phyloP scores from a whole-genome alignment of 2,888 invertebrate genomes.

The Lottia scabra region DNA sequence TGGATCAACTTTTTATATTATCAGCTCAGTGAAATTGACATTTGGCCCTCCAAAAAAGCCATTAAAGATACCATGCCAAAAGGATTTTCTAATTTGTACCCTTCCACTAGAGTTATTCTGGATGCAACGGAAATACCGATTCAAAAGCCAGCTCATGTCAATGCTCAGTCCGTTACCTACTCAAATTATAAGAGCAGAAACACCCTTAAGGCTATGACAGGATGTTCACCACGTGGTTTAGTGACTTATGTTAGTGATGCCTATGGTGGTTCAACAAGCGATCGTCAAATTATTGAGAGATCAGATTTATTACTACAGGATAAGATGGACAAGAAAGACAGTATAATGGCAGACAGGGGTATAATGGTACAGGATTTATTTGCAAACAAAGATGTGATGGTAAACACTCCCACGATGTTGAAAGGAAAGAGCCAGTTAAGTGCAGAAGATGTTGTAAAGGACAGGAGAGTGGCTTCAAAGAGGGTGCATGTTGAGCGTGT shows the following conservation, averaged over 20 bases:
- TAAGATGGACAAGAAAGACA: not conserved
- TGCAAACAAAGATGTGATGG: slow-evolving; percentile 8
- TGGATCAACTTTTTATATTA: slow-evolving; percentile 6
- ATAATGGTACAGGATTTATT: slow-evolving; percentile 11
- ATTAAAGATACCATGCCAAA: slow-evolving; percentile 18
- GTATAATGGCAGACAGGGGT: slow-evolving; percentile 16
- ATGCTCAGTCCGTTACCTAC: not conserved
- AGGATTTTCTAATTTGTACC: not conserved
- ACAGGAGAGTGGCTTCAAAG: slow-evolving; percentile 14
- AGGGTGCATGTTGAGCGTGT: slow-evolving; percentile 12
- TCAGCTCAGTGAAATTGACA: slow-evolving; percentile 15
- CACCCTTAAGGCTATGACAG: slow-evolving; percentile 12
- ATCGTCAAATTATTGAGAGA: slow-evolving; percentile 13
- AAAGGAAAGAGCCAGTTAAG: slow-evolving; percentile 13
- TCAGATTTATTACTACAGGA: not conserved
- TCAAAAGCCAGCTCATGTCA: slow-evolving; percentile 2
- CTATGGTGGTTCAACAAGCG: slow-evolving; percentile 5
- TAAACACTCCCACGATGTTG: slow-evolving; percentile 12
- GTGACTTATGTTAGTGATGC: slow-evolving; percentile 3
- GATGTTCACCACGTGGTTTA: slow-evolving; percentile 8
- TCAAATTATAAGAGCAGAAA: slow-evolving; percentile 14
- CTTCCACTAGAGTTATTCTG: not conserved
- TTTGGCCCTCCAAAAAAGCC: slow-evolving; percentile 18
- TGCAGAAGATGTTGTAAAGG: not conserved
- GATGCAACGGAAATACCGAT: slow-evolving; percentile 7